Evolutionary conservation across 2,888 invertebrate genomes (phyloP).

Genomic region (Hedychridium roseum): DNA sequence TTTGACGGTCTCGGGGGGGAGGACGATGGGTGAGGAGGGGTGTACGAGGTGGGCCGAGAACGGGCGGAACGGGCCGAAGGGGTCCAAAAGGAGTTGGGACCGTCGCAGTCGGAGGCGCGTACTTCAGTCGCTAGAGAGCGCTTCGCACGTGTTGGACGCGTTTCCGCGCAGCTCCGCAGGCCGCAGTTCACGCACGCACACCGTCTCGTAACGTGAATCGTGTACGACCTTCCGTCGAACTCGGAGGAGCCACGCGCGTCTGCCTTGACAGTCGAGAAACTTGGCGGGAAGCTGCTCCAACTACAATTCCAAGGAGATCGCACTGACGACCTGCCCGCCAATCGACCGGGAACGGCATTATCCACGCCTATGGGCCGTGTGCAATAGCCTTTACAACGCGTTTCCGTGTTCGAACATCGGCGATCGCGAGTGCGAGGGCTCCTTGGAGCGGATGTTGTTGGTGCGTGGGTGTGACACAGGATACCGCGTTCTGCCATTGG

Average conservation of each 20-base stretch:
- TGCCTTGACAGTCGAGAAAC: conserved; percentile 40
- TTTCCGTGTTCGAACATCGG: conserved; percentile 1
- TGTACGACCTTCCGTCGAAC: conserved; percentile 38
- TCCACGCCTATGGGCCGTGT: conserved; percentile 44
- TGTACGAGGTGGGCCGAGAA: conserved; percentile 28
- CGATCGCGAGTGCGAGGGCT: conserved; percentile 10
- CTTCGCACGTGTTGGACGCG: conserved; percentile 44
- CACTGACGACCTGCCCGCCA: conserved; percentile 23
- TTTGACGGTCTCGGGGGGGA: conserved; percentile 25
- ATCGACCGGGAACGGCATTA: conserved; percentile 31
- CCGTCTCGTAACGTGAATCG: conserved; percentile 40
- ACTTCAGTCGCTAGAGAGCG: conserved; percentile 58
- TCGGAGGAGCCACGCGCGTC: conserved; percentile 40
- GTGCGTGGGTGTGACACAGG: neutral
- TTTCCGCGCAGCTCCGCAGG: conserved; percentile 39
- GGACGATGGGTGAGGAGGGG: too few relatives aligned
- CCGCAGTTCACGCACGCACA: conserved; percentile 18
- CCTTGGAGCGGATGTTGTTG: conserved; percentile 4
- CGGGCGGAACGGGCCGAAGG: conserved; percentile 30
- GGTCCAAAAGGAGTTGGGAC: conserved; percentile 29
- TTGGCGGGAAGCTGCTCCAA: conserved; percentile 44
- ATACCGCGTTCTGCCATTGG: too few relatives aligned
- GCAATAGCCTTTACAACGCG: conserved; percentile 34
- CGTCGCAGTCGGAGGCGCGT: conserved; percentile 36
- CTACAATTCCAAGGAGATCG: conserved; percentile 2